phyloP scores from a whole-genome alignment of 2,888 invertebrate genomes.

The Cenopis cana region DNA sequence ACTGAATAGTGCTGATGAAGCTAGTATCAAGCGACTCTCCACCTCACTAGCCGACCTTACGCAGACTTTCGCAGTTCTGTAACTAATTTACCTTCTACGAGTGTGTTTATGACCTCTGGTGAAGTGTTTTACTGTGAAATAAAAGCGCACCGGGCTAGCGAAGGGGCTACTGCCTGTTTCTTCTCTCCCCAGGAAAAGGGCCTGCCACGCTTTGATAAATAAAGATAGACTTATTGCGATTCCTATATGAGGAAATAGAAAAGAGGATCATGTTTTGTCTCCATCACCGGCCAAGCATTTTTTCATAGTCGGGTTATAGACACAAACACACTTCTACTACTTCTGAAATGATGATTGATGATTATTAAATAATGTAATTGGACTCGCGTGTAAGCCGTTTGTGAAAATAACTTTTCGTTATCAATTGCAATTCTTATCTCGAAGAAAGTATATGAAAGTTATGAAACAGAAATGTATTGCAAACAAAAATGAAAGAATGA shows the following conservation, averaged over 20 bases:
- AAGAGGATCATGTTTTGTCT: too few species aligned
- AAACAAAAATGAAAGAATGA: conserved; percentile 19
- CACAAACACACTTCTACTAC: too few species aligned
- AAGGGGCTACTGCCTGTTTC: too few species aligned
- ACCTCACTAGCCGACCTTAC: conserved; percentile 1
- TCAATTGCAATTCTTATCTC: not conserved
- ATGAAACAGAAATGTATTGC: not conserved
- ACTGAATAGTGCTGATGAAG: conserved; percentile 24
- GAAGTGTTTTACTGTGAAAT: not conserved
- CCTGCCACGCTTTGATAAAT: too few species aligned
- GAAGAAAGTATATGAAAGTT: not conserved
- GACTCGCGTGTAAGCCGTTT: not conserved
- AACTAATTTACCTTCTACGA: not conserved
- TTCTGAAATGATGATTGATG: too few species aligned
- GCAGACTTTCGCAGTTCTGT: conserved; percentile 19
- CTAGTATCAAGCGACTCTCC: conserved; percentile 1
- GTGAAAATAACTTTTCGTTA: not conserved
- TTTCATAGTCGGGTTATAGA: too few species aligned
- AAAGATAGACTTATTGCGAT: too few species aligned
- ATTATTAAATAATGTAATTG: too few species aligned
- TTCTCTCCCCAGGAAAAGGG: too few species aligned
- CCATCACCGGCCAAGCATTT: too few species aligned
- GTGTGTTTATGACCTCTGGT: not conserved
- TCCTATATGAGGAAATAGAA: too few species aligned
- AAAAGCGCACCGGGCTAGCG: too few species aligned